Evolutionary conservation across 2,888 invertebrate genomes (phyloP).

Genomic region (Ormyrus pomaceus): DNA sequence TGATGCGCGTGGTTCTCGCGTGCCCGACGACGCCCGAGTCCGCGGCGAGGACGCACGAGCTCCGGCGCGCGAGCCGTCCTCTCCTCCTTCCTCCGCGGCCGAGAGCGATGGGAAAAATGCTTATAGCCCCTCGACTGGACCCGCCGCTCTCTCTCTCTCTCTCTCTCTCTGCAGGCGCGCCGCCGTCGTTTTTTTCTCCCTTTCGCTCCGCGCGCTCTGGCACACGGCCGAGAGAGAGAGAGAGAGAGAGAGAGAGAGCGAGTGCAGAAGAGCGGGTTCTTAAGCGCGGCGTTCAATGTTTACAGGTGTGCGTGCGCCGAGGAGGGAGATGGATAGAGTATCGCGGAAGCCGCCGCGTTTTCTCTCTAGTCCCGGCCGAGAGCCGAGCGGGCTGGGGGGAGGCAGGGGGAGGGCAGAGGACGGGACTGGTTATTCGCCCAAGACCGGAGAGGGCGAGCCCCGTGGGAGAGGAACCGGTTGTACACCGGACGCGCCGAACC

Average conservation of each 20-base stretch:
- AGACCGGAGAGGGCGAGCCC: background rate
- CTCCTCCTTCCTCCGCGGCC: background rate
- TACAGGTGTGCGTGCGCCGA: conserved; percentile 49
- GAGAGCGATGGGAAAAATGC: conserved; percentile 7
- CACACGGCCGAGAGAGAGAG: background rate
- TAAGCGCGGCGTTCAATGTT: conserved; percentile 31
- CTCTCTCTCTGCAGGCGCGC: conserved; percentile 1
- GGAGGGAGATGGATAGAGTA: conserved; percentile 51
- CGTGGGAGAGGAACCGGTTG: conserved; percentile 54
- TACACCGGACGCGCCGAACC: conserved; percentile 30
- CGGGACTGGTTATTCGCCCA: conserved; percentile 29
- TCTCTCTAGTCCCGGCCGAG: background rate
- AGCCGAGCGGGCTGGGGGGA: background rate
- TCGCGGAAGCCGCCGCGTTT: conserved; percentile 52
- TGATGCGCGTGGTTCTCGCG: conserved; percentile 74
- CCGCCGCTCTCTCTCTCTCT: conserved; percentile 6
- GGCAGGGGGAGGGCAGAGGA: background rate
- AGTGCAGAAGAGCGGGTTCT: background rate
- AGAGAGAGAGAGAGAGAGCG: background rate
- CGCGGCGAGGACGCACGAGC: conserved; percentile 58
- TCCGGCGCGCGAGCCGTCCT: conserved; percentile 31
- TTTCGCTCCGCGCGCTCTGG: background rate
- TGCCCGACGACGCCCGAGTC: conserved; percentile 62
- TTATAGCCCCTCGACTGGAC: background rate
- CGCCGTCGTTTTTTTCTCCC: background rate